These are phyloP conservation scores for Heteromormyrus szaboi DNA, from an alignment of 2,797 vertebrate genomes.

Conservation along the genomic window DNA sequence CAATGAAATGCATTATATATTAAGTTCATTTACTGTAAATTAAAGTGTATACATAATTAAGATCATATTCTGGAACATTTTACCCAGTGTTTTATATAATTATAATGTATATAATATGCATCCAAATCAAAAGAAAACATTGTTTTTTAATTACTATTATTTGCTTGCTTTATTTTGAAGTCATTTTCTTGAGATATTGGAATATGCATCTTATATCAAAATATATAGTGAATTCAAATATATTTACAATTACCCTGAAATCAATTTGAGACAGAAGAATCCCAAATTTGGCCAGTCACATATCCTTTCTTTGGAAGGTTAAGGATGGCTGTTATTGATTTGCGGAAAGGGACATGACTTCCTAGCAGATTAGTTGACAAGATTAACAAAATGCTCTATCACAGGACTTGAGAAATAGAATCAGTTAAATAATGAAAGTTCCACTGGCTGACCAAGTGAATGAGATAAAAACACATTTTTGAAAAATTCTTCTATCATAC, in stretches of 20 bases:
- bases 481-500: not conserved
- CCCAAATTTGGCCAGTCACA: not conserved
- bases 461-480: not conserved
- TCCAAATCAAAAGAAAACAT: not conserved
- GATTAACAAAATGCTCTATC: not conserved
- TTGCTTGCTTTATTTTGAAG: not conserved
- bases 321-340: not conserved
- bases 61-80: not conserved
- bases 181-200: not conserved
- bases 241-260: not conserved
- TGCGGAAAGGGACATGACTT: not conserved
- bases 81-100: not conserved
- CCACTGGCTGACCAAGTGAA: not conserved
- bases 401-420: not conserved
- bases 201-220: not conserved
- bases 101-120: not conserved
- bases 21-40: not conserved
- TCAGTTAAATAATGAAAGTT: not conserved
- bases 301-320: not conserved
- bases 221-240: not conserved
- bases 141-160: not conserved
- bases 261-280: not conserved
- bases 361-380: not conserved
- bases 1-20: not conserved
- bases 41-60: not conserved